Evolutionary conservation across 1,140 invertebrate genomes (phyloP).

Genomic region (Reticulitermes speratus): DNA sequence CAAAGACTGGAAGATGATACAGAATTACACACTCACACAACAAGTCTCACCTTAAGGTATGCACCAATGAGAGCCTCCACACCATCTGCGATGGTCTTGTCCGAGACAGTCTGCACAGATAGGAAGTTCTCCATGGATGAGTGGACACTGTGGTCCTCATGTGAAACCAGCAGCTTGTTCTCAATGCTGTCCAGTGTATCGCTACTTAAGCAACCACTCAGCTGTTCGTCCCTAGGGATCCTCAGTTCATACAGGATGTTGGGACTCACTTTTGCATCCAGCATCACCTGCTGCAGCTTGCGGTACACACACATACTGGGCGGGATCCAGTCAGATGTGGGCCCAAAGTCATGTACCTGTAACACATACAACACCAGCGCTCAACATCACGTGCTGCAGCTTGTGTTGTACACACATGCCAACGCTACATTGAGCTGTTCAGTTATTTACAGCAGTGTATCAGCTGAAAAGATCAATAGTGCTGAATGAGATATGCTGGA

Average conservation of each 20-base stretch:
- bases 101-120: conserved; percentile 52
- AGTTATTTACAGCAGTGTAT: too few species aligned
- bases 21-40: too few species aligned
- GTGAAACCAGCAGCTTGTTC: conserved; percentile 41
- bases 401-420: too few species aligned
- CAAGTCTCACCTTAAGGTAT: conserved; percentile 57
- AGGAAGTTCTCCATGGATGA: conserved; percentile 50
- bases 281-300: conserved; percentile 40
- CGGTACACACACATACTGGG: conserved; percentile 54
- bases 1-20: too few species aligned
- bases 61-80: conserved; percentile 83
- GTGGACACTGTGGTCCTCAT: conserved; percentile 41
- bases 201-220: conserved; percentile 45
- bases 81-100: conserved; percentile 74
- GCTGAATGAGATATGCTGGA: too few species aligned
- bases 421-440: too few species aligned
- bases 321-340: conserved; percentile 65
- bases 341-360: conserved; percentile 62
- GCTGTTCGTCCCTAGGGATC: conserved; percentile 47
- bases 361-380: neutral
- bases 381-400: too few species aligned
- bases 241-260: conserved; percentile 50
- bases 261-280: conserved; percentile 42
- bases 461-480: too few species aligned
- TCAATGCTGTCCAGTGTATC: conserved; percentile 37